Evolutionary conservation across 2,888 invertebrate species (phyloP), one percentile per base, ranked within the genome.

Genomic region (Lithophane socia): DNA sequence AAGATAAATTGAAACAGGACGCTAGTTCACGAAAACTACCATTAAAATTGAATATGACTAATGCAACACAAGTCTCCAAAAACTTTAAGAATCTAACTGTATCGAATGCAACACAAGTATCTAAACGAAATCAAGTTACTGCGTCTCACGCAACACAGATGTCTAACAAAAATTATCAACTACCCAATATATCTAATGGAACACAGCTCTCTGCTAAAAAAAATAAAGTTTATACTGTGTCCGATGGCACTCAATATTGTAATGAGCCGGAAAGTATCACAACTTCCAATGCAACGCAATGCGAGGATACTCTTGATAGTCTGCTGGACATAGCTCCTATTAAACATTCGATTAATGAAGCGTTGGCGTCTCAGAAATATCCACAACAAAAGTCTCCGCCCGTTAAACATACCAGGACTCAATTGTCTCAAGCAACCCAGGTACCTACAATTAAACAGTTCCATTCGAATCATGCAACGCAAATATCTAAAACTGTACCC

Each of bases 1-100:
- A 88, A 75, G 83, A 85, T n/a, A 85, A 75, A 77, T 21, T 72
- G 56, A 77, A 83, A 63, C 60, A 49, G 16, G 75, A 78, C 5
- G 21, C 44, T 65, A 73, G 2, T 47, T 18, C 21, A 8, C 70
- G 73, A 60, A 67, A 75, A 42, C 1, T 18, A n/a, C 70, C 74
- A 42, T 24, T 71, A 44, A 83, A 79, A 69, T 42, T 73, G 4
- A 73, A 64, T 65, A 21, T n/a, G 12, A 24, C 49, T 52, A 65
- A 58, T 72, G 37, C 58, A 10, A 66, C 82, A 52, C 74, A 75
- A 58, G 74, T 64, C 0, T 56, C 71, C 13, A 87, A 80, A 76
- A 78, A 68, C 24, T 12, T 68, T 44, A 75, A 81, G 49, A 75
- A 75, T 77, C 0, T 72, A 16, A 76, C 71, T 44, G 66, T 70